These are phyloP conservation scores for Chironomus riparius DNA, from an alignment of 2,888 invertebrate genomes.

Conservation along the genomic window DNA sequence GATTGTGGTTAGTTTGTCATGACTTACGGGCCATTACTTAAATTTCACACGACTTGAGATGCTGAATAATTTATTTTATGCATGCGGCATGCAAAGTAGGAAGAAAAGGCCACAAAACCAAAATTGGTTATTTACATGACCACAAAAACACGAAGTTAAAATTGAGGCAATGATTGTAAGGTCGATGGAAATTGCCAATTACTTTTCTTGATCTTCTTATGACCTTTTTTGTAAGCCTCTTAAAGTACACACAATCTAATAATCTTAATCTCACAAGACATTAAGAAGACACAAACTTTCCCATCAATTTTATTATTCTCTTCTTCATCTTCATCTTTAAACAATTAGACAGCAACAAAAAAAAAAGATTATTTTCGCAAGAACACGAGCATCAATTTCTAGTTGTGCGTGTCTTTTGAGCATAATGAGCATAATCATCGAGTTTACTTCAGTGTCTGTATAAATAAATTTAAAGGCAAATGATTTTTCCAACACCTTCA, in stretches of 20 bases:
- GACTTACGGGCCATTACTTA: not conserved
- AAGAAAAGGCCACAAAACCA: too few species aligned
- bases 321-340: not conserved
- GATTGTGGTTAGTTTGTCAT: conserved; percentile 46
- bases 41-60: too few species aligned
- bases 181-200: too few species aligned
- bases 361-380: too few species aligned
- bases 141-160: too few species aligned
- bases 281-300: not conserved
- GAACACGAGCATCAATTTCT: not conserved
- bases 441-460: not conserved
- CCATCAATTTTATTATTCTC: not conserved
- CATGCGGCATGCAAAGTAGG: not conserved
- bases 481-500: not conserved
- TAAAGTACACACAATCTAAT: too few species aligned
- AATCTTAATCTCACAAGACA: too few species aligned
- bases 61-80: not conserved
- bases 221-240: too few species aligned
- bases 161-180: too few species aligned
- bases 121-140: too few species aligned
- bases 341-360: not conserved
- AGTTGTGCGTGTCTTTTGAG: not conserved
- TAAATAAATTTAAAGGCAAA: not conserved
- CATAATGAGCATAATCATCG: not conserved
- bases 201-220: too few species aligned